These are phyloP conservation scores for Pseudorhombus dupliciocellatus DNA, from an alignment of 2,113 vertebrate genomes.

Conservation along the genomic window DNA sequence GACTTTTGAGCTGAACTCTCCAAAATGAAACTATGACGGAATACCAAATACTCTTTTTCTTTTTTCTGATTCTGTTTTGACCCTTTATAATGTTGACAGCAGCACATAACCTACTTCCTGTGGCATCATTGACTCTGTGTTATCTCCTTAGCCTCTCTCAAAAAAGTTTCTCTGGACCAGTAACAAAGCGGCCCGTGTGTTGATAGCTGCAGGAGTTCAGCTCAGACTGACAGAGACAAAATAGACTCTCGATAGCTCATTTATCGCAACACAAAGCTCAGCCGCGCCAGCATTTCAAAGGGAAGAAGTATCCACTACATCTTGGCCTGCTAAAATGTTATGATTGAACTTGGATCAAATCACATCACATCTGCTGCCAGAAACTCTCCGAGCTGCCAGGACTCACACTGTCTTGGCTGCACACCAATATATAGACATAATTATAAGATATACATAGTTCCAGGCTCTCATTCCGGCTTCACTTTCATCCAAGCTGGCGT, in stretches of 20 bases:
- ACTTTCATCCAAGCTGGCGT: conserved; percentile 33
- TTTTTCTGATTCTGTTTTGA: too few species aligned
- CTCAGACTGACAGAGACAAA: conserved; percentile 35
- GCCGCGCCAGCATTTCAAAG: conserved; percentile 43
- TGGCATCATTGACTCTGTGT: background rate
- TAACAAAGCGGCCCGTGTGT: background rate
- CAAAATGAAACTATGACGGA: background rate
- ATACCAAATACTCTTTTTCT: too few species aligned
- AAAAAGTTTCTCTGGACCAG: background rate
- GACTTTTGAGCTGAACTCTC: background rate
- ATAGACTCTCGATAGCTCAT: conserved; percentile 42
- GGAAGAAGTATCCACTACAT: conserved; percentile 48
- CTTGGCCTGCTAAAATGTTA: conserved; percentile 59
- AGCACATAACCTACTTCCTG: too few species aligned
- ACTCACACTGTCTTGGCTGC: conserved; percentile 46
- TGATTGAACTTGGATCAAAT: conserved; percentile 62
- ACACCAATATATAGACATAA: conserved; percentile 51
- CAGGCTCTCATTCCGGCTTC: conserved; percentile 35
- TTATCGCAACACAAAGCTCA: conserved; percentile 32
- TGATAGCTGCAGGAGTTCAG: conserved; percentile 21
- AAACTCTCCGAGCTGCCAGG: conserved; percentile 48
- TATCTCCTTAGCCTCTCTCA: background rate
- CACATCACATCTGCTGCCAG: conserved; percentile 60
- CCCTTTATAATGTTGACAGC: too few species aligned
- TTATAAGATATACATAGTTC: conserved; percentile 50